Percentiles rank a stretch among this genome's conserved stretches.
Evolutionary conservation across 2,113 vertebrate species (phyloP).

Genomic region (Eretmodus cyanostictus): DNA sequence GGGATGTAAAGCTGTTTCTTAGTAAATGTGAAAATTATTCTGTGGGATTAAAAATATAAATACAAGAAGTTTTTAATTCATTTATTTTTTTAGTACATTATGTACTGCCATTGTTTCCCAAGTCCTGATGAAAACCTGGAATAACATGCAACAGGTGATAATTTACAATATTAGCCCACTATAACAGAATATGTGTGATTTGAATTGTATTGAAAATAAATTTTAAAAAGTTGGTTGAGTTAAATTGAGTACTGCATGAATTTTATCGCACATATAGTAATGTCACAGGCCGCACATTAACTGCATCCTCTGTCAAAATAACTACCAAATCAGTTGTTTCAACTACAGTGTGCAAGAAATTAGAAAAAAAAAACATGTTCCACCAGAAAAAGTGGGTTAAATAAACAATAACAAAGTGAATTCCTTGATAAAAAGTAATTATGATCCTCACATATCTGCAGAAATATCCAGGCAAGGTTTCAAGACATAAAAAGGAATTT

Average conservation of each 20-base stretch:
- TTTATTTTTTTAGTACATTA: neutral
- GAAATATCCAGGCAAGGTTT: neutral
- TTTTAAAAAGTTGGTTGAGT: neutral
- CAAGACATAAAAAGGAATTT: neutral
- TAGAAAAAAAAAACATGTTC: neutral
- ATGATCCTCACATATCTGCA: neutral
- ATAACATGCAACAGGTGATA: neutral
- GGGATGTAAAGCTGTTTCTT: neutral
- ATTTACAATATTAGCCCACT: neutral
- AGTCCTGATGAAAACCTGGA: neutral
- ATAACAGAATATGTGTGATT: neutral
- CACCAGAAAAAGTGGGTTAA: neutral
- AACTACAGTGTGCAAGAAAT: neutral
- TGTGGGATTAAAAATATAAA: neutral
- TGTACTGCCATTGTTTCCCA: neutral
- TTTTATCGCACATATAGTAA: neutral
- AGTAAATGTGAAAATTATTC: neutral
- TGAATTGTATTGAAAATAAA: neutral
- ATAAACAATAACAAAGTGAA: neutral
- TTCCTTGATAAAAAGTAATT: neutral
- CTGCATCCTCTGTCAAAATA: neutral
- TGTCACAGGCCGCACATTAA: neutral
- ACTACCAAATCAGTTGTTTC: neutral
- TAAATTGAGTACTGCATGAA: neutral
- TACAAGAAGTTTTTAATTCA: neutral